Base-by-base conservation (phyloP, 2,888 invertebrate genomes). In the Drosophila mulleri region DNA sequence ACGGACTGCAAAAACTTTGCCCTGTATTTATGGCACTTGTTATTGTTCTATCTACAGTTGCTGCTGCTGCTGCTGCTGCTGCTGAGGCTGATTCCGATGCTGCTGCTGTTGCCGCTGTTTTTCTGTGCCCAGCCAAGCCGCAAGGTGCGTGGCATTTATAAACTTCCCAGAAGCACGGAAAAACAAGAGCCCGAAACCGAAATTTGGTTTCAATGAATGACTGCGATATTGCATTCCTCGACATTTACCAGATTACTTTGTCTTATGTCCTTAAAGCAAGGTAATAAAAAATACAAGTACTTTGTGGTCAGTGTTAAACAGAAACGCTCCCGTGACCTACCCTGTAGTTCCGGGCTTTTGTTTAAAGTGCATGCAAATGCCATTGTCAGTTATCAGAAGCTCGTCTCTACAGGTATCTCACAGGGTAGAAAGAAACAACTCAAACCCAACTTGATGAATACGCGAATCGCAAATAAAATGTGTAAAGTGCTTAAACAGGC, bases 311-410 rank as follows among this genome's bases (percentile, higher is more conserved):
- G 78, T 67, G 62, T 7, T 44, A 41, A 41, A 16, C 35, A 44
- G 75, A 84, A 92, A 91, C 92, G 92, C 97, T 97, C 97, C 97
- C 97, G 98, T 98, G 97, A 98, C 97, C 97, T 98, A 98, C 98
- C 98, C 98, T 98, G 98, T 98, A 98, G 98, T 98, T 98, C 98
- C 98, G 98, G 98, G 98, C 97, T 98, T 98, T 98, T 98, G 98
- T 98, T 97, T 97, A 96, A 96, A 90, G 88, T 81, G 90, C 89
- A 89, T 76, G 76, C 65, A 68, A 77, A 88, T 88, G 89, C 88
- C 82, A 67, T 87, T 80, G 80, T 88, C 82, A 90, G 90, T 89
- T 92, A 96, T 98, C 98, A 98, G 98, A 98, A 98, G 98, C 98
- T 98, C 98, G 98, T 98, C 97, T 98, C 97, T 98, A 98, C 98